Percentiles rank a stretch among this genome's conserved stretches.
phyloP scores from a whole-genome alignment of 2,888 invertebrate species.

The Phyllotreta striolata region DNA sequence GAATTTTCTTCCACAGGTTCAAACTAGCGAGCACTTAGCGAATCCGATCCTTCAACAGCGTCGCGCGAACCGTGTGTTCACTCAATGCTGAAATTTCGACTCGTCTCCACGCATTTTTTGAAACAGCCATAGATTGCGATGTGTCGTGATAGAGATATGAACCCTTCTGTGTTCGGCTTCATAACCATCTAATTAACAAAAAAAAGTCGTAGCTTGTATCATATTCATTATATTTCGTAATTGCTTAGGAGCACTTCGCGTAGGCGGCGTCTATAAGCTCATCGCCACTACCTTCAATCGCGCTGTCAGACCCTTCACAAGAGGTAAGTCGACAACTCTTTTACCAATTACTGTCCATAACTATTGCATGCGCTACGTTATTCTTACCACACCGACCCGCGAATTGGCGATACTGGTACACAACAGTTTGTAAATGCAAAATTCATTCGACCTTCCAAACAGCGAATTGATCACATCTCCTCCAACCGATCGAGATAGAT shows the following conservation, averaged over 20 bases:
- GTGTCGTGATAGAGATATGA: slow-evolving; percentile 84
- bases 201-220: slow-evolving; percentile 33
- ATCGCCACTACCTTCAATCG: slow-evolving; percentile 18
- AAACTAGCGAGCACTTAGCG: slow-evolving; percentile 30
- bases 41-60: slow-evolving; percentile 26
- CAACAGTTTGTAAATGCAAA: too few relatives aligned
- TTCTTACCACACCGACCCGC: not conserved
- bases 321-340: slow-evolving; percentile 12
- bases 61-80: slow-evolving; percentile 43
- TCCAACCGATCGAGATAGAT: too few relatives aligned
- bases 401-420: too few relatives aligned
- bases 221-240: slow-evolving; percentile 30
- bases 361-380: not conserved
- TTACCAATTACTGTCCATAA: not conserved
- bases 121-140: slow-evolving; percentile 86
- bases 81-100: slow-evolving; percentile 89
- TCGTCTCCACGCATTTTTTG: slow-evolving; percentile 90
- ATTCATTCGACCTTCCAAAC: too few relatives aligned
- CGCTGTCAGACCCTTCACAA: slow-evolving; percentile 2
- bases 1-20: slow-evolving; percentile 32
- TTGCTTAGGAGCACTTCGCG: slow-evolving; percentile 23
- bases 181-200: slow-evolving; percentile 29
- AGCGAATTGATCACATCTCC: too few relatives aligned
- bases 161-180: slow-evolving; percentile 56
- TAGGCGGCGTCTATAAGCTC: slow-evolving; percentile 16